Evolutionary conservation across 2,888 invertebrate genomes (phyloP).

Genomic region (Acrobasis consociella): DNA sequence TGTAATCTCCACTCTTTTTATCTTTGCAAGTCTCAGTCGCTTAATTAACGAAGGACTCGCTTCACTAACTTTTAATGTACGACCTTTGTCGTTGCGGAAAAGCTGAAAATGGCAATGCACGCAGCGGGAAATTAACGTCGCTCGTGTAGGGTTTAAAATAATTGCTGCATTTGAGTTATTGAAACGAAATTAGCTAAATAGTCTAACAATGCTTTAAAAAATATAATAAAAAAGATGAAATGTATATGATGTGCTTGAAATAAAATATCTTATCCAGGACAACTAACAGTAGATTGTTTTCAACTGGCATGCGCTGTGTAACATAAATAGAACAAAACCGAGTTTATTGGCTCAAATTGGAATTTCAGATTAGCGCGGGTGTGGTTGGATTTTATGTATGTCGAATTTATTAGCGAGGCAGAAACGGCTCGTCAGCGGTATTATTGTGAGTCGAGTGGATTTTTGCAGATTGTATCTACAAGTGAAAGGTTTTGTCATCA

Average conservation of each 20-base stretch:
- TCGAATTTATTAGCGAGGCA: conserved; percentile 18
- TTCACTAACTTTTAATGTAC: conserved; percentile 40
- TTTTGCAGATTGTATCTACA: neutral
- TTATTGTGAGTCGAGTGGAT: conserved; percentile 4
- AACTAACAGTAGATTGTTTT: conserved; percentile 15
- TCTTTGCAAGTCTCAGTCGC: conserved; percentile 53
- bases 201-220: too few relatives aligned
- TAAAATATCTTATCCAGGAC: neutral
- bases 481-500: neutral
- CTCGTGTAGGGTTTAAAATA: neutral
- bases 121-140: neutral
- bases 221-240: too few relatives aligned
- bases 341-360: conserved; percentile 20
- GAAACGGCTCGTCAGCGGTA: conserved; percentile 4
- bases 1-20: conserved; percentile 61
- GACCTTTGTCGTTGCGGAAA: conserved; percentile 23
- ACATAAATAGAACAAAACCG: conserved; percentile 18
- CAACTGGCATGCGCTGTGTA: conserved; percentile 6
- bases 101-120: neutral
- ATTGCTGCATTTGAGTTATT: too few relatives aligned
- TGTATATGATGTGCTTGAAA: neutral
- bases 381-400: conserved; percentile 22
- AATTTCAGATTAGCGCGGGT: conserved; percentile 21
- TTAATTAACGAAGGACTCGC: conserved; percentile 57
- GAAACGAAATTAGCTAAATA: too few relatives aligned